These are phyloP conservation scores for Tragelaphus scriptus DNA, from an alignment of 2,113 vertebrate species.

Conservation along the genomic window DNA sequence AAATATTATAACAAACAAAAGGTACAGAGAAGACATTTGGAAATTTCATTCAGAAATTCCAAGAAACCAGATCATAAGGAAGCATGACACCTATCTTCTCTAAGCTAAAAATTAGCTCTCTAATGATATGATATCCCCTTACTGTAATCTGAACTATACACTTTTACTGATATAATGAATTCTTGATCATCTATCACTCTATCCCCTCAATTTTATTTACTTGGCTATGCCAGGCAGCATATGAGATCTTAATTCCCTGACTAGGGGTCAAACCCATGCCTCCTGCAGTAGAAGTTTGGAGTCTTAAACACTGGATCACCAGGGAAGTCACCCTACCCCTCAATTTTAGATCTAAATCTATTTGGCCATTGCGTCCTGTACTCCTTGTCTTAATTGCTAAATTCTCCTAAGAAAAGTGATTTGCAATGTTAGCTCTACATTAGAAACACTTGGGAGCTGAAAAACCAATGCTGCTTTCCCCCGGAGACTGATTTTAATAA, in stretches of 20 bases:
- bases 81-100: not conserved
- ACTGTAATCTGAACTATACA: not conserved
- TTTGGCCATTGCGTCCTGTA: not conserved
- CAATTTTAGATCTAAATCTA: not conserved
- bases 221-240: not conserved
- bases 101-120: not conserved
- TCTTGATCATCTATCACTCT: not conserved
- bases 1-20: not conserved
- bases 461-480: not conserved
- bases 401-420: not conserved
- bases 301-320: not conserved
- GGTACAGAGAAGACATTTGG: not conserved
- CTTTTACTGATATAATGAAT: not conserved
- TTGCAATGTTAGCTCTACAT: not conserved
- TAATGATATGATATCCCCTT: not conserved
- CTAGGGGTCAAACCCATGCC: not conserved
- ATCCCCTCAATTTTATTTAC: not conserved
- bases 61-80: not conserved
- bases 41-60: slow-evolving; percentile 6
- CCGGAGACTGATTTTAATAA: not conserved
- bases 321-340: not conserved
- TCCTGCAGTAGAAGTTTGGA: not conserved
- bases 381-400: not conserved
- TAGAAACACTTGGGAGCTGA: not conserved
- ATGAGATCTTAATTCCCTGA: not conserved